Evolutionary conservation across 1,140 invertebrate species (phyloP).

Genomic region (Caenorhabditis inopinata): DNA sequence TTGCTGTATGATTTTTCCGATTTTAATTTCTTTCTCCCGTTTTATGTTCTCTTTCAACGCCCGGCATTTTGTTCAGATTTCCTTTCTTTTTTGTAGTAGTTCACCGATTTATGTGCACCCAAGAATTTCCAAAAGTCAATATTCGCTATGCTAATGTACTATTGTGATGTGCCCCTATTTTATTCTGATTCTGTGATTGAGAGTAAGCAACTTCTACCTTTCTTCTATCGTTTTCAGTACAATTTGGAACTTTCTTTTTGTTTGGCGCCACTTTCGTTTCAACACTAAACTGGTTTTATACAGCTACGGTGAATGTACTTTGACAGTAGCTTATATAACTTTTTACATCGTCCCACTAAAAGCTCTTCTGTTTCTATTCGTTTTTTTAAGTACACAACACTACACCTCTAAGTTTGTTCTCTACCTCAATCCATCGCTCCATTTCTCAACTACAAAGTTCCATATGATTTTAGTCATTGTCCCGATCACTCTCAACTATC

Average conservation of each 20-base stretch:
- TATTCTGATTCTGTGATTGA: conserved; percentile 26
- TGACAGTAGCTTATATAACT: neutral
- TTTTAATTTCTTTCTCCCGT: neutral
- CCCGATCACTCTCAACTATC: neutral
- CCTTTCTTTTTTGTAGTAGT: conserved; percentile 15
- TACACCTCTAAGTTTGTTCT: neutral
- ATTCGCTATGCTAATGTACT: neutral
- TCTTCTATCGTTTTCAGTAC: neutral
- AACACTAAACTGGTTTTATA: conserved; percentile 4
- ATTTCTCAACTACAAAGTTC: neutral
- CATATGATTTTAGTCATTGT: neutral
- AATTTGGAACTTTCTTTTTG: neutral
- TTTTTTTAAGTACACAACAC: conserved; percentile 16
- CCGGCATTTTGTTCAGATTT: conserved; percentile 32
- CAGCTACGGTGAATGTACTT: neutral
- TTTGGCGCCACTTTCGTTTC: neutral
- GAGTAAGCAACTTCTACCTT: neutral
- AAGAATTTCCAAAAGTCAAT: conserved; percentile 6
- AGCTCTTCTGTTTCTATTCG: no score
- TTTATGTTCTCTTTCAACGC: neutral
- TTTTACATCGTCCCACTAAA: no score
- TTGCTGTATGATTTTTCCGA: neutral
- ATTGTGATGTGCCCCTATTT: conserved; percentile 7
- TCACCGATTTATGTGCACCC: neutral
- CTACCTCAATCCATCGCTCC: conserved; percentile 1